phyloP scores from a whole-genome alignment of 2,113 vertebrate genomes.

The Oryctolagus cuniculus region DNA sequence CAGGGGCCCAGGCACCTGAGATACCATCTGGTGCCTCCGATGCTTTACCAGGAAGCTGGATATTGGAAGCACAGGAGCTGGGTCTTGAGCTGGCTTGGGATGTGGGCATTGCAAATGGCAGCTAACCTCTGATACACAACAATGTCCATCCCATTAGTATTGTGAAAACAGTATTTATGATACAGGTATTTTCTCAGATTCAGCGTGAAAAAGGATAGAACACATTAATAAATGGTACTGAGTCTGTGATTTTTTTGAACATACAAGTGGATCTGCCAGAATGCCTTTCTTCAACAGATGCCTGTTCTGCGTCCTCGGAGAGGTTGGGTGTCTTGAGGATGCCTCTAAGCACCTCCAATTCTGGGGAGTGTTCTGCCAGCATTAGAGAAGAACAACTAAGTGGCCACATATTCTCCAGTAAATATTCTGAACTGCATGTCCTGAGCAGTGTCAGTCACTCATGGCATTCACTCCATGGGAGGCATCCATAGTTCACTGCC shows the following conservation, averaged over 20 bases:
- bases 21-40: too few species aligned
- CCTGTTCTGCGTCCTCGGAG: background rate
- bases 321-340: background rate
- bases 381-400: background rate
- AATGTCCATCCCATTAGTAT: background rate
- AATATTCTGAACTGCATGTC: background rate
- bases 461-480: background rate
- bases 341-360: background rate
- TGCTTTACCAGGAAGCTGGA: too few species aligned
- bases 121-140: too few species aligned
- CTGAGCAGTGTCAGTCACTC: background rate
- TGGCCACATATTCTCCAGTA: background rate
- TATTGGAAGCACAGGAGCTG: too few species aligned
- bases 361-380: background rate
- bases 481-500: background rate
- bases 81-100: too few species aligned
- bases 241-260: slow-evolving; percentile 16
- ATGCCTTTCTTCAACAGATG: background rate
- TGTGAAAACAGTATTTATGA: slow-evolving; percentile 4
- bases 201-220: slow-evolving; percentile 51
- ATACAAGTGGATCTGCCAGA: background rate
- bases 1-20: too few species aligned
- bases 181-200: slow-evolving; percentile 31
- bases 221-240: background rate
- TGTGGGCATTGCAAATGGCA: too few species aligned